These are phyloP conservation scores for Catostomus latipinnis DNA, from an alignment of 2,797 vertebrate genomes.

Conservation along the genomic window DNA sequence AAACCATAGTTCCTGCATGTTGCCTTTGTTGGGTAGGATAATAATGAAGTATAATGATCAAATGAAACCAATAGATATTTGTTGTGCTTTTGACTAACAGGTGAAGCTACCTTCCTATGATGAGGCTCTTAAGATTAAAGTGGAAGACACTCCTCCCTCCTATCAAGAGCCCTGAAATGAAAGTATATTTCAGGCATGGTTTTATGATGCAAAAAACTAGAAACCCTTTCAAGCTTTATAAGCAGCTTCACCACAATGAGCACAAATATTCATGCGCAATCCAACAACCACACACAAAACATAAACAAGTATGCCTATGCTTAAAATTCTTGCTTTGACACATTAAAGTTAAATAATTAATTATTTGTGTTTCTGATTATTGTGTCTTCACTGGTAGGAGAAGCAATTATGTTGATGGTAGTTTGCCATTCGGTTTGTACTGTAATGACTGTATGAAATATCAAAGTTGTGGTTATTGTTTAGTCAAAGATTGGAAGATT, in stretches of 20 bases:
- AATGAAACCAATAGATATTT: background rate
- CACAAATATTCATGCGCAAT: background rate
- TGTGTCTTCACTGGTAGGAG: background rate
- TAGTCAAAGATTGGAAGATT: background rate
- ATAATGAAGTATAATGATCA: background rate
- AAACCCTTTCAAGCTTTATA: background rate
- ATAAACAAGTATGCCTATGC: background rate
- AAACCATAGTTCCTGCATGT: too few species aligned
- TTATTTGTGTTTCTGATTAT: background rate
- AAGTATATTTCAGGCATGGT: background rate
- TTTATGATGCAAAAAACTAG: background rate
- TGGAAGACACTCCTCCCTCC: slow-evolving; percentile 67
- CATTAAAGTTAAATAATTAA: background rate
- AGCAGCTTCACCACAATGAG: background rate
- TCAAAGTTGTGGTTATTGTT: background rate
- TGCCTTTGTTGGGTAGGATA: too few species aligned
- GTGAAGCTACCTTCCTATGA: slow-evolving; percentile 78
- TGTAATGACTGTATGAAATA: background rate
- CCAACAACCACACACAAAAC: background rate
- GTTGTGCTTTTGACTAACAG: slow-evolving; percentile 61
- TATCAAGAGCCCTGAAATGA: slow-evolving; percentile 69
- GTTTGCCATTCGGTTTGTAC: background rate
- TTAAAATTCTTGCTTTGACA: background rate
- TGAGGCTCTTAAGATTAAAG: slow-evolving; percentile 76
- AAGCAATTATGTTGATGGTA: background rate